Evolutionary conservation across 2,797 vertebrate genomes (phyloP), one percentile per base, ranked within the genome.

Genomic region (Mallotus villosus): DNA sequence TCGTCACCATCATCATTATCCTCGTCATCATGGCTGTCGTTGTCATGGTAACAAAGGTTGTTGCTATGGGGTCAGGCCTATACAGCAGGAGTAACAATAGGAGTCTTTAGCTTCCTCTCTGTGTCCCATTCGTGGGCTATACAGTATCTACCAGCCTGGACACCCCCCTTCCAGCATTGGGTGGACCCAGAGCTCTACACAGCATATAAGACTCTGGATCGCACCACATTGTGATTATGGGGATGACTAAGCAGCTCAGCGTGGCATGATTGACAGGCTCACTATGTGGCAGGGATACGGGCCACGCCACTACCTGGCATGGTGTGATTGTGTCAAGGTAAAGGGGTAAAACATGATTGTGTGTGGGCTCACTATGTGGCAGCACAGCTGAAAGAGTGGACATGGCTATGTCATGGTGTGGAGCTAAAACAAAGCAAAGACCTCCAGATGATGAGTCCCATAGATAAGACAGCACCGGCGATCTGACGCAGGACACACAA

Each of bases 401-500:
- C 85, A 81, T 87, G 74, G 84, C n/a, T 89, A 85, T 83, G 91
- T 89, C 92, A 72, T 86, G 84, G 87, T 32, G 94, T 96, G 95
- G 95, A 98, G 95, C 95, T 94, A 90, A 98, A 96, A 97, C 95
- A 96, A 97, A 96, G 93, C 94, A 94, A 86, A 83, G 79, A 90
- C 91, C 91, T 82, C 90, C 92, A 89, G 81, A 89, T 89, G 91
- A 85, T 80, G 92, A 91, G 91, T 90, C 86, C 94, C 84, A 90
- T 85, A 84, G 89, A 89, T 82, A 84, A 76, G 72, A 59, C 16
- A 68, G 62, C 83, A 76, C 70, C 75, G 70, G 46, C 1, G 46
- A 87, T 87, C 90, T 80, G 76, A 87, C 90, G 61, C 77, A 34
- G 37, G 19, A 49, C 81, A 88, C 29, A 70, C 84, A 88, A 2